phyloP scores from a whole-genome alignment of 2,113 vertebrate species.

The Pristiophorus japonicus region DNA sequence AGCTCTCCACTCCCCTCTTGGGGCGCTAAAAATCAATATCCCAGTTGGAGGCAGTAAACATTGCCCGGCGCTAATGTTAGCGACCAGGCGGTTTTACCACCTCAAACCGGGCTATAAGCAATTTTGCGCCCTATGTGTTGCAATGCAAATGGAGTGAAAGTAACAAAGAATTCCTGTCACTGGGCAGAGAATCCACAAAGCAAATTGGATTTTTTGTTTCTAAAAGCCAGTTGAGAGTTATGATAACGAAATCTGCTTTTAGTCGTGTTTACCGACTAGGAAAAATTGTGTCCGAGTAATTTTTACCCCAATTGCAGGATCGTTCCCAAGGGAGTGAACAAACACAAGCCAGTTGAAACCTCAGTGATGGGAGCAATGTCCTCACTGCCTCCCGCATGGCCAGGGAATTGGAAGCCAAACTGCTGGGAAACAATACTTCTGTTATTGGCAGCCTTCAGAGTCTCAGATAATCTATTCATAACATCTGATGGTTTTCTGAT shows the following conservation, averaged over 20 bases:
- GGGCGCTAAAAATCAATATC: too few species aligned
- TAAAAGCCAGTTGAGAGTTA: neutral
- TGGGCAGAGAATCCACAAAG: neutral
- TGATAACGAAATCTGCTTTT: neutral
- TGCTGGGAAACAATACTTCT: neutral
- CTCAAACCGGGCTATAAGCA: too few species aligned
- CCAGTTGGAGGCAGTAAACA: too few species aligned
- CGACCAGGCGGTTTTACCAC: too few species aligned
- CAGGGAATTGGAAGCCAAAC: neutral
- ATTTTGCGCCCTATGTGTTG: too few species aligned
- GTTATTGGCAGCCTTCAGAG: neutral
- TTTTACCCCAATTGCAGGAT: slow-evolving; percentile 16
- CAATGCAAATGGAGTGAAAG: neutral
- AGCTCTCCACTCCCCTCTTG: too few species aligned
- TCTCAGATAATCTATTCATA: neutral
- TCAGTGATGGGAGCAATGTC: neutral
- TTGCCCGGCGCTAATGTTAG: too few species aligned
- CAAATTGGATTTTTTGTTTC: neutral
- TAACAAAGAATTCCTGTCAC: neutral
- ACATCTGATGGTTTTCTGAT: neutral
- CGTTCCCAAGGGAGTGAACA: neutral
- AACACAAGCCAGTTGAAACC: neutral
- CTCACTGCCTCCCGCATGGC: neutral
- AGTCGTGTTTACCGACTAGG: neutral
- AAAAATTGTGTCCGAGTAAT: neutral